phyloP scores from a whole-genome alignment of 2,797 vertebrate genomes.

The Typhlichthys subterraneus region DNA sequence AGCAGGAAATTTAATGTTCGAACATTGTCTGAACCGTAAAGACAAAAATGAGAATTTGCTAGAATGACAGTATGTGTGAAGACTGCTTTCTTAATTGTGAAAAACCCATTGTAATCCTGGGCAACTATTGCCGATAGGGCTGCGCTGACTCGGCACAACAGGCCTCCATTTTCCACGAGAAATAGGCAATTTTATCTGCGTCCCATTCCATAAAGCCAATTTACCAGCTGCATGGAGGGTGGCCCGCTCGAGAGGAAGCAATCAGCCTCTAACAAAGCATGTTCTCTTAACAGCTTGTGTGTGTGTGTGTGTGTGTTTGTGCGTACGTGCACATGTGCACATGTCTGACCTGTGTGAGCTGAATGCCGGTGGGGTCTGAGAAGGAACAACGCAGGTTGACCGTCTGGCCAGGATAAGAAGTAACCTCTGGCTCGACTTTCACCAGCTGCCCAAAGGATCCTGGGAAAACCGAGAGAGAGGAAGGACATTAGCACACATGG shows the following conservation, averaged over 20 bases:
- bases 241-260: slow-evolving; percentile 11
- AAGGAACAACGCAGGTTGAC: slow-evolving; percentile 83
- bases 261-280: slow-evolving; percentile 26
- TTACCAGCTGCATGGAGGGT: slow-evolving; percentile 13
- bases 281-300: neutral
- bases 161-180: slow-evolving; percentile 30
- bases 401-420: slow-evolving; percentile 76
- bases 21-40: too few relatives aligned
- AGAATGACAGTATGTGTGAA: slow-evolving; percentile 8
- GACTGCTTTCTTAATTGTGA: slow-evolving; percentile 6
- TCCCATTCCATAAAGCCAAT: slow-evolving; percentile 33
- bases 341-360: slow-evolving; percentile 79
- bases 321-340: neutral
- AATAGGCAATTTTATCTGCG: slow-evolving; percentile 40
- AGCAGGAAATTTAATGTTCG: neutral
- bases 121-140: slow-evolving; percentile 36
- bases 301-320: slow-evolving; percentile 3
- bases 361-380: slow-evolving; percentile 50
- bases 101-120: slow-evolving; percentile 24
- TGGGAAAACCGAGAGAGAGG: slow-evolving; percentile 29
- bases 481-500: slow-evolving; percentile 25
- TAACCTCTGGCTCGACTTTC: slow-evolving; percentile 79
- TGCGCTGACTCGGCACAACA: slow-evolving; percentile 46
- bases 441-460: slow-evolving; percentile 75
- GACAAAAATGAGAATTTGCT: slow-evolving; percentile 3